Base-by-base conservation (phyloP, 2,797 vertebrate species). In the Moxostoma hubbsi region DNA sequence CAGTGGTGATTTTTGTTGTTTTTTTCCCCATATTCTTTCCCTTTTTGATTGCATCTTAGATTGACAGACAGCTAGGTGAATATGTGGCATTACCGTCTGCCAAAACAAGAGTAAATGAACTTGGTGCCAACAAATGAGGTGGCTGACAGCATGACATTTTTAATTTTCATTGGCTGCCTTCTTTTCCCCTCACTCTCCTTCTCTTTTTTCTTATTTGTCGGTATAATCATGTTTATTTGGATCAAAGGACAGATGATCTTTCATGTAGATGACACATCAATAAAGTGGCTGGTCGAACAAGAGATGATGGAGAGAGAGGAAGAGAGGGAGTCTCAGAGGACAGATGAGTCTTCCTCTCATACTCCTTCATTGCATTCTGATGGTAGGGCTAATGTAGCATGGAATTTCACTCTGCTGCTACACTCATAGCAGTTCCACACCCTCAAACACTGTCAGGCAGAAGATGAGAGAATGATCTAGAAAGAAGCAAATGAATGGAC, bases 341-440 rank as follows among this genome's bases (percentile, higher is more conserved):
- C 80, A 63, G 89, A 90, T 88, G 89, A 94, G 93, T 93, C 93
- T 93, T 94, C 94, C 94, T 94, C 94, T 96, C 95, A 94, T 95
- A 93, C 94, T 95, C 94, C 93, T 94, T 95, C 95, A 96, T 96
- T 96, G 94, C 95, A 95, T 97, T 95, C 94, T 96, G 97, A 98
- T 97, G 95, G 94, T 94, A 95, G 95, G 96, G 96, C 97, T 97
- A 98, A 98, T 98, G 96, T 98, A 96, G 96, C 96, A 96, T 97
- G 95, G 96, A 97, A 97, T 97, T 96, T 93, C 93, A 94, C 94
- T 96, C 94, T 93, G 94, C 93, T 92, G 92, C 87, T 90, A 85
- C 50, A 59, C 64, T 61, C 55, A 10, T 67, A 67, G 81, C 85
- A 68, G 57, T 68, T 68, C 72, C 65, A 81, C 54, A 36, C 86